phyloP scores from a whole-genome alignment of 2,113 vertebrate genomes.

The Phyllopteryx taeniolatus region DNA sequence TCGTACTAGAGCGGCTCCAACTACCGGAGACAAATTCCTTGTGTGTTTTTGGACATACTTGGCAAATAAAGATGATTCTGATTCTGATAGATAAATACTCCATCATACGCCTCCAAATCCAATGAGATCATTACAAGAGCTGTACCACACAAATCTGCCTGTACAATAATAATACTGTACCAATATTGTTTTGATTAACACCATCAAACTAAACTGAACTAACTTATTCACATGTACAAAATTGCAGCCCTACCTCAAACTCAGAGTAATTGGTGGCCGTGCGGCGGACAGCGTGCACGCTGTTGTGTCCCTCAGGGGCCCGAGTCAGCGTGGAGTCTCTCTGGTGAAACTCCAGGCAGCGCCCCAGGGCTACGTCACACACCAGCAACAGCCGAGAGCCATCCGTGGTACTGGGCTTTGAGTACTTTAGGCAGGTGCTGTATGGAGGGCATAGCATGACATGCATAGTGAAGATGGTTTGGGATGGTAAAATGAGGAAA shows the following conservation, averaged over 20 bases:
- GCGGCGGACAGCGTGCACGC: constrained; percentile 73
- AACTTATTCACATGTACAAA: not conserved
- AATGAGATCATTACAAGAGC: not conserved
- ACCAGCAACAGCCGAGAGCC: constrained; percentile 76
- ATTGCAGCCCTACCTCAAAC: constrained; percentile 74
- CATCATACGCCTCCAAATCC: not conserved
- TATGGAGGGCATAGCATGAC: not conserved
- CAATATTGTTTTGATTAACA: not conserved
- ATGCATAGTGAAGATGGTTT: not conserved
- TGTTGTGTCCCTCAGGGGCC: constrained; percentile 75
- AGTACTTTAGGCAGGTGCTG: constrained; percentile 81
- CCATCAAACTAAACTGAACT: not conserved
- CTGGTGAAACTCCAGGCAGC: constrained; percentile 60
- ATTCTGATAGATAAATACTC: not conserved
- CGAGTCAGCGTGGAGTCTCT: constrained; percentile 66
- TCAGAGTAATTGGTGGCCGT: constrained; percentile 53
- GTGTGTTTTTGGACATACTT: no score
- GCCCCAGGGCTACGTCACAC: constrained; percentile 82
- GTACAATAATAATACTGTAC: not conserved
- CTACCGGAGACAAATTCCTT: no score
- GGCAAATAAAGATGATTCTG: no score
- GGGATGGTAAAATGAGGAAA: not conserved
- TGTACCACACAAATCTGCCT: not conserved
- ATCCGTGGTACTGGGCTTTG: constrained; percentile 67
- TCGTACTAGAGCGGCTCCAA: no score